Evolutionary conservation across 2,113 vertebrate genomes (phyloP), one percentile per base, ranked within the genome.

Genomic region (Bagarius yarrelli): DNA sequence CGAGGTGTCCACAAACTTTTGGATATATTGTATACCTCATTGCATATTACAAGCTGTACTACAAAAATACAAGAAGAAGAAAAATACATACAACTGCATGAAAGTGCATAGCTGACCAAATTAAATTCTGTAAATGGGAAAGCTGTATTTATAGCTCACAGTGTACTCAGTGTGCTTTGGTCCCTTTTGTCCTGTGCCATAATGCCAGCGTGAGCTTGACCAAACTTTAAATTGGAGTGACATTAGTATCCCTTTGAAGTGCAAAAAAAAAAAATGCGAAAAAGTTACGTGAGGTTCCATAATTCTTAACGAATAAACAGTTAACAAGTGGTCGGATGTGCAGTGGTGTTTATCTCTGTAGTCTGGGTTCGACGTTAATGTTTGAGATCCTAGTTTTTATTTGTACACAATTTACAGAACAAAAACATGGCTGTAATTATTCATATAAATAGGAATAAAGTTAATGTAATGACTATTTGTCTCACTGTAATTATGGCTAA

Each of bases 121-220:
- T 79, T 66, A 76, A 70, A 71, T 34, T 19, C 59, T 47, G 61
- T 52, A 47, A 44, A 21, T 57, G 25, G 25, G 63, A 78, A 67
- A 66, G 59, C 77, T 44, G 36, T 74, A 63, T 78, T 82, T 86
- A 84, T 77, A 73, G 77, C 15, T 72, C 76, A 79, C 70, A 79
- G 32, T 52, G 40, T 81, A 50, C 53, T 81, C 32, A 75, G 36
- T 47, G n/a, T 77, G 77, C 85, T n/a, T 64, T 23, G 14, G 76
- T 66, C 61, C 66, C 47, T 78, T 63, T 50, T 78, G 76, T 66
- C 19, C 63, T 44, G 57, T 71, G 59, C 30, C 36, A 32, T 85
- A 55, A 82, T 81, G 72, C 40, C 47, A 81, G 67, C 32, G 76
- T 30, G 23, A 72, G 19, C 40, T 53, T 76, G 71, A 36, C 76